Conservation (phyloP, 2,797 vertebrate species). For the Oreochromis grahami region DNA sequence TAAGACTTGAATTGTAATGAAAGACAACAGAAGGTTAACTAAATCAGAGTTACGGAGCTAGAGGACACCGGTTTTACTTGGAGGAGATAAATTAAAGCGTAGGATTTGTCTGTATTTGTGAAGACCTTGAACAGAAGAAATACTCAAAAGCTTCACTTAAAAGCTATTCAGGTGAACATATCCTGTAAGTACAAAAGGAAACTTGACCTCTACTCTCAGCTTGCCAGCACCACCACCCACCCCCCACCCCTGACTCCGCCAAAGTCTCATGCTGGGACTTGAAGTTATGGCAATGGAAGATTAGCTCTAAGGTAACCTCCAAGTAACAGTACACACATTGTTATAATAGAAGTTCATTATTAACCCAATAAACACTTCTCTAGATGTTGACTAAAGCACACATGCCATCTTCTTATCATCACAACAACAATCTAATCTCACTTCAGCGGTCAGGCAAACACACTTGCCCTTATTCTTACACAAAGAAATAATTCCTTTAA, state of each 20-base stretch:
- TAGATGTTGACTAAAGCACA: background rate
- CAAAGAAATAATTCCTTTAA: background rate
- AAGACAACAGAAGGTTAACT: background rate
- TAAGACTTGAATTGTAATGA: background rate
- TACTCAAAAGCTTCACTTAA: background rate
- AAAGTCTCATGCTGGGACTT: background rate
- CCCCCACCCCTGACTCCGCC: background rate
- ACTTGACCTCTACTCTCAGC: conserved; percentile 21
- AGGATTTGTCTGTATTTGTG: background rate
- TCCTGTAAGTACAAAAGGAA: background rate
- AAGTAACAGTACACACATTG: background rate
- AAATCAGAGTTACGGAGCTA: background rate
- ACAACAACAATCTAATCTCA: background rate
- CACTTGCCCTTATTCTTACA: background rate
- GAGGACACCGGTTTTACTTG: background rate
- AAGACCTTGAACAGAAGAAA: background rate
- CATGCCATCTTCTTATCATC: conserved; percentile 3
- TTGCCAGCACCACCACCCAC: background rate
- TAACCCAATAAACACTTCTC: conserved; percentile 20
- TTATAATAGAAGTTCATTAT: conserved; percentile 37
- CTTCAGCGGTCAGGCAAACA: background rate
- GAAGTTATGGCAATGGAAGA: conserved; percentile 37
- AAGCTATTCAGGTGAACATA: background rate
- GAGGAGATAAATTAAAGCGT: background rate
- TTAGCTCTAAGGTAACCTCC: conserved; percentile 45